Base-by-base conservation (phyloP, 2,888 invertebrate species). In the Lasioglossum vierecki region DNA sequence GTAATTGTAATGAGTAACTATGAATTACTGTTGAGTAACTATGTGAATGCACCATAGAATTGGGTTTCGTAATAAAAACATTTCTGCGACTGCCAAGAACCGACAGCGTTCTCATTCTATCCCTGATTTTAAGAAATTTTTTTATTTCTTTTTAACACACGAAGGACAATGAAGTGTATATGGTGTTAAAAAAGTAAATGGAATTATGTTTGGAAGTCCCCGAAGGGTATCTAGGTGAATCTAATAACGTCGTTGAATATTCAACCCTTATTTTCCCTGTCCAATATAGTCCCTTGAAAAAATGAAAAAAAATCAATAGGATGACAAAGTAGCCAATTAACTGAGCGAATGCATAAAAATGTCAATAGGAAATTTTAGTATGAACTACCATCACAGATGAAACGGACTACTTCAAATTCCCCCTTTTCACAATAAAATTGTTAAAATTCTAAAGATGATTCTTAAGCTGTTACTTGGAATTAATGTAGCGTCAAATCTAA, bases 41-140 rank as follows among this genome's bases (percentile, higher is more conserved):
- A 30, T 63, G 60, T 63, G 60, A 63, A 73, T 22, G 63, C 22
- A 76, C 73, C 66, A 85, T 78, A 86, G 46, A 82, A 88, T 91
- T 89, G 86, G 88, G 80, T 90, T 90, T 90, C 89, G 79, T 90
- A 90, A 90, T 90, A 90, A 90, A 90, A 90, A 68, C 71, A 77
- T 83, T 83, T 87, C 89, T 88, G 90, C 88, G 86, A 89, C 39
- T 70, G 80, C 35, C 68, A 73, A 79, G 66, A 66, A 30, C 18
- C 66, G 22, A 35, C 6, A 15, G 60, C 6, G 15, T 30, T 63
- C 26, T 63, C 1, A 63, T 63, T 63, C 30, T 15, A 26, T 4
- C 26, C 6, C 15, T 6, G 26, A 15, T 63, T 30, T 63, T 63
- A 30, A 30, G 11, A 15, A 15, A 13, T 5, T 53, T 1, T 22